Base-by-base conservation (phyloP, 1,140 invertebrate genomes). In the Portunus trituberculatus region DNA sequence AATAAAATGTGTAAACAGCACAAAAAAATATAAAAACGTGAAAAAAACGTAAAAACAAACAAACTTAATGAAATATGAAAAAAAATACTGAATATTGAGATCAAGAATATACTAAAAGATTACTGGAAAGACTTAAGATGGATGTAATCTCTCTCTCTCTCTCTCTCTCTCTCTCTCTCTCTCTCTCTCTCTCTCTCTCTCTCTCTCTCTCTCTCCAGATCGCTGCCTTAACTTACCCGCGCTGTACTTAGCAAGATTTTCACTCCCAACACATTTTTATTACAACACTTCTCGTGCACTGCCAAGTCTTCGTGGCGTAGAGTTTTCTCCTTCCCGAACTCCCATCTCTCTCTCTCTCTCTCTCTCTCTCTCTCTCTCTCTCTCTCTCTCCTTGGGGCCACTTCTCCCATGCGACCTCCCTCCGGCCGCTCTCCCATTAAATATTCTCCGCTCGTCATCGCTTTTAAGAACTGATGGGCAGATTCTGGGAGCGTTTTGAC, bases 381-480 rank as follows among this genome's bases (percentile, higher is more conserved):
- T 76, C 67, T 76, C 67, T 76, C 67, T n/a, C 20, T 20, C 67
- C 67, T n/a, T 20, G 10, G 8, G 67, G 67, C 67, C 67, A 76
- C 0, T 76, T 76, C 67, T 76, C 67, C 16, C 67, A 76, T 20
- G 25, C 67, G 67, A 76, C 67, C 67, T 76, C 67, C n/a, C 67
- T 0, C 67, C 12, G 67, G 67, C 67, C n/a, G 20, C 67, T n/a
- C 20, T 20, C 67, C 67, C 25, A 76, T 76, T 76, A 76, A 76
- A 76, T 76, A 76, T 76, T 76, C 67, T 76, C n/a, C 31, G 31
- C 84, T 32, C 84, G 84, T 87, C 84, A 87, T 87, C 84, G 84
- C 39, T 87, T 87, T 87, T 87, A 87, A 87, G 84, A 87, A 87
- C 84, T 87, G 84, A 87, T 87, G 84, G 84, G 31, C 31, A 87